Percentiles rank a stretch among this genome's conserved stretches.
These are phyloP conservation scores for Acanthaster planci DNA, from an alignment of 35 echinoderm and acorn worm genomes.

Conservation along the genomic window DNA sequence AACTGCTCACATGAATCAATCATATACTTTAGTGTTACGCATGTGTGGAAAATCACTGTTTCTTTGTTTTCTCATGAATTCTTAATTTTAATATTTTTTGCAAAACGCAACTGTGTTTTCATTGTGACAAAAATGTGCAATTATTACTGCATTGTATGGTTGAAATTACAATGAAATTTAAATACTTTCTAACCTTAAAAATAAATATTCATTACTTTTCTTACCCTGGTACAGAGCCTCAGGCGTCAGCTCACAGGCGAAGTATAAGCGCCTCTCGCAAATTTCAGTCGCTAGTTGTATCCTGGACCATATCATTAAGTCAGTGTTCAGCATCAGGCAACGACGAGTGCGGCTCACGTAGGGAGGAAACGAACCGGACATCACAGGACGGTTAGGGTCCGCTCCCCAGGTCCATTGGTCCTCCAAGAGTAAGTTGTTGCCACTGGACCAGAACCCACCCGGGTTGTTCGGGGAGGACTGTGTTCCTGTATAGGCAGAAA, in stretches of 20 bases:
- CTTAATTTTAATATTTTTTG: no score
- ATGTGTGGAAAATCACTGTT: no score
- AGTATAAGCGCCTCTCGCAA: not conserved
- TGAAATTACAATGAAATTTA: no score
- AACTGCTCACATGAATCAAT: no score
- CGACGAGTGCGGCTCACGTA: not conserved
- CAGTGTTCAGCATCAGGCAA: not conserved
- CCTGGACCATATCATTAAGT: not conserved
- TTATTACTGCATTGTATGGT: no score
- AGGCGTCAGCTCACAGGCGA: not conserved
- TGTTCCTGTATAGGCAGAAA: no score
- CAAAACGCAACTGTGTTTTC: no score
- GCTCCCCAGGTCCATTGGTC: not conserved
- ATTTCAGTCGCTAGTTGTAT: not conserved
- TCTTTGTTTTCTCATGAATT: no score
- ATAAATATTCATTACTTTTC: not conserved
- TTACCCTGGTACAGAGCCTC: not conserved
- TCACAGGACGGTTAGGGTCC: not conserved
- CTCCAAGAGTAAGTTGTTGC: not conserved
- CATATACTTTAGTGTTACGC: no score
- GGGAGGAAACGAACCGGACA: not conserved
- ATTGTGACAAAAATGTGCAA: no score
- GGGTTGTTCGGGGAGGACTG: not conserved
- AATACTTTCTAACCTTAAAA: no score
- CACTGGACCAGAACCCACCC: not conserved